Conservation (phyloP, 2,797 vertebrate genomes). For the Bovichtus diacanthus region DNA sequence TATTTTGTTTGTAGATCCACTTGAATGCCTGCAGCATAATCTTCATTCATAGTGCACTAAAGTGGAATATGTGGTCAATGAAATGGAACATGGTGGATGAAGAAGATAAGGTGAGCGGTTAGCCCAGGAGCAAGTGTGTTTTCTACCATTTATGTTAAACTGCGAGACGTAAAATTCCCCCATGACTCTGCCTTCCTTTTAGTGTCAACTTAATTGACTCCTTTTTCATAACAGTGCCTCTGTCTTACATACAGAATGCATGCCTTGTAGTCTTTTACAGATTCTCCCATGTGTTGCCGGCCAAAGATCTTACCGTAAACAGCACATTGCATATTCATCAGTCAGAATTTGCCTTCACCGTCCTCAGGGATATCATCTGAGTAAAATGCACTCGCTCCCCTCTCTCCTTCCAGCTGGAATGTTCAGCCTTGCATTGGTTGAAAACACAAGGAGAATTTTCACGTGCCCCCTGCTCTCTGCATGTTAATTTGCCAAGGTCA, state of each 20-base stretch:
- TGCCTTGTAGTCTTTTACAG: conserved; percentile 9
- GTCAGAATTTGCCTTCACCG: conserved; percentile 24
- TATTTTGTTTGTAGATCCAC: neutral
- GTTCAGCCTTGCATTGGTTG: conserved; percentile 28
- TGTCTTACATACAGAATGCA: conserved; percentile 21
- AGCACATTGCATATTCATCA: conserved; percentile 66
- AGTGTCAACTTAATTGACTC: conserved; percentile 45
- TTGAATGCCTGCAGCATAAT: neutral
- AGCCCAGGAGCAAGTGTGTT: neutral
- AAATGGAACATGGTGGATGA: conserved; percentile 9
- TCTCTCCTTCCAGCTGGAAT: conserved; percentile 20
- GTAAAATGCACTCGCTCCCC: conserved; percentile 22
- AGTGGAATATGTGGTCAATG: neutral
- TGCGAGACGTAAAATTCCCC: neutral
- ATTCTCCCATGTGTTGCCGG: conserved; percentile 26
- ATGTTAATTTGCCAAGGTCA: conserved; percentile 70
- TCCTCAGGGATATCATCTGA: conserved; percentile 44
- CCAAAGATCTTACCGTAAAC: conserved; percentile 50
- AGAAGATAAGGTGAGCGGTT: conserved; percentile 12
- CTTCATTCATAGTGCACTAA: neutral
- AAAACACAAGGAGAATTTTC: conserved; percentile 44
- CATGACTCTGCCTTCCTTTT: conserved; percentile 7
- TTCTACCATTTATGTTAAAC: conserved; percentile 20
- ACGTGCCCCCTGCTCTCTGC: conserved; percentile 48
- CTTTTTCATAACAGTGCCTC: conserved; percentile 28